Conservation (phyloP, 35 echinoderm and acorn worm species). For the Anneissia japonica region DNA sequence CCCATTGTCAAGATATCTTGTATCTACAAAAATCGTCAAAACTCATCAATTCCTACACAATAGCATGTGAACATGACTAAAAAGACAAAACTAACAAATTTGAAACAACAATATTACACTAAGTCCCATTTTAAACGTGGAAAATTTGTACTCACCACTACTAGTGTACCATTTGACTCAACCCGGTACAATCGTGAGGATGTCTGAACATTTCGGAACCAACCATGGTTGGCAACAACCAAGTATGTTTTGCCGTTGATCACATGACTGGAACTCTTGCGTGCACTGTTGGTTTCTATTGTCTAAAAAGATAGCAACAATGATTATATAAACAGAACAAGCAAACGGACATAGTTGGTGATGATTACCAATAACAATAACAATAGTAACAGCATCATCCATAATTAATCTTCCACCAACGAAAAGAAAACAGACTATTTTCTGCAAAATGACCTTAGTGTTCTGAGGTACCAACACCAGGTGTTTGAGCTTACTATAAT, state of each 20-base stretch:
- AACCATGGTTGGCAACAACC: conserved; percentile 3
- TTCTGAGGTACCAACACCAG: too few relatives aligned
- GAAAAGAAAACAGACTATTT: too few relatives aligned
- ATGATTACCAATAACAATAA: too few relatives aligned
- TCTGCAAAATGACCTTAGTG: too few relatives aligned
- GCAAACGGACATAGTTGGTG: too few relatives aligned
- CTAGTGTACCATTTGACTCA: conserved; percentile 27
- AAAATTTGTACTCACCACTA: conserved; percentile 47
- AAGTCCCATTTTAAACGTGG: not conserved
- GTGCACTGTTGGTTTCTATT: conserved; percentile 9
- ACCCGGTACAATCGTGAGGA: conserved; percentile 63
- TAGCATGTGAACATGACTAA: not conserved
- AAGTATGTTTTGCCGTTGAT: not conserved
- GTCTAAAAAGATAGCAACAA: not conserved
- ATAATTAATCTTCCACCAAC: too few relatives aligned
- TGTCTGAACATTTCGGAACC: conserved; percentile 1
- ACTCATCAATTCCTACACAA: not conserved
- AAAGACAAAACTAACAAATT: too few relatives aligned
- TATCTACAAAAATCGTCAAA: conserved; percentile 32
- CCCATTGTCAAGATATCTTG: conserved; percentile 76
- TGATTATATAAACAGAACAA: too few relatives aligned
- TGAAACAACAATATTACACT: not conserved
- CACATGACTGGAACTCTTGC: not conserved
- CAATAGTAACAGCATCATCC: too few relatives aligned
- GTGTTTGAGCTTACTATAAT: too few relatives aligned